Evolutionary conservation across 2,888 invertebrate species (phyloP), one percentile per base, ranked within the genome.

Genomic region (Ganaspis brasiliensis): DNA sequence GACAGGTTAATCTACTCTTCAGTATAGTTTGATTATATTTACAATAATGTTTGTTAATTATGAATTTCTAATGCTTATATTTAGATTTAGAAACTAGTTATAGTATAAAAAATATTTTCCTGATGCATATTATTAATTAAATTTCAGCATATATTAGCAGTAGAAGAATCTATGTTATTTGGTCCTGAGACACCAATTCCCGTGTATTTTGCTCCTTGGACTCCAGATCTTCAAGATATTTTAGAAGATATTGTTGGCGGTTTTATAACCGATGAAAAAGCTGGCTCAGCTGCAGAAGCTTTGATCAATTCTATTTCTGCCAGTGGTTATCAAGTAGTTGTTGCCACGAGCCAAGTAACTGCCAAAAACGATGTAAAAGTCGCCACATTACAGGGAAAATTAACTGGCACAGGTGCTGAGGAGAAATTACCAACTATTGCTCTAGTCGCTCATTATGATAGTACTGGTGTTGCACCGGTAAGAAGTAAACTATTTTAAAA

Each of bases 301-400:
- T 93, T 98, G 91, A 92, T 98, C 77, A 96, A 96, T 87, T 95
- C 97, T 14, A 95, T 98, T n/a, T 96, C 97, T 19, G 98, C 97
- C 0, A 98, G 98, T 93, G 98, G 98, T 10, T 98, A 98, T 92
- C 98, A 98, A 92, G 95, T 98, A 87, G 97, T 97, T 81, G 95
- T 98, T 31, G 94, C 95, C 78, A 95, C 97, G 6, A 93, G 95
- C 21, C 94, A 95, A 80, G 95, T 95, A 35, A 93, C 94, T 73
- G 93, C 95, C 4, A 95, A 95, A 87, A 92, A 95, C 82, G 97
- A 98, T 85, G 95, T 96, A 37, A 96, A 96, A 91, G 94, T 98
- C 19, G 95, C 96, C n/a, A 97, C 97, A 5, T 93, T 99, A 71
- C 95, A 97, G 90, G 98, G 97, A 24, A 96, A 96, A 91, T 92